Conservation (phyloP, 2,888 invertebrate species). For the Lumbricus terrestris region DNA sequence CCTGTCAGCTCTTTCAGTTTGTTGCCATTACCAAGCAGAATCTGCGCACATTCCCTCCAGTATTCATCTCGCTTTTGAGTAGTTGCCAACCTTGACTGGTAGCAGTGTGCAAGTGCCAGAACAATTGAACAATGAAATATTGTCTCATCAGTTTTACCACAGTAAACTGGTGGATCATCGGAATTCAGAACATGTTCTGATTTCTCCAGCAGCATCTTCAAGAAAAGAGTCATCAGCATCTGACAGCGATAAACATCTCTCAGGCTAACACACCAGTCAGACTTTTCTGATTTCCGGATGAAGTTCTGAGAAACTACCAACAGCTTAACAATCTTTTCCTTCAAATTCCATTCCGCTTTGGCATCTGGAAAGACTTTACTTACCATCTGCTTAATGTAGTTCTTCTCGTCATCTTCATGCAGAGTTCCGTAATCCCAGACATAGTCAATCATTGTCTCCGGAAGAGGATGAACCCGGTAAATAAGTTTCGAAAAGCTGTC, state of each 20-base stretch:
- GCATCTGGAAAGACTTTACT: not conserved
- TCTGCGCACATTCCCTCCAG: not conserved
- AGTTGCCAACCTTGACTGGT: constrained; percentile 4
- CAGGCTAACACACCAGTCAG: not conserved
- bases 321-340: not conserved
- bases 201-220: not conserved
- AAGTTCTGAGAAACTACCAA: not conserved
- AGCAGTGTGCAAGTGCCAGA: not conserved
- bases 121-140: not conserved
- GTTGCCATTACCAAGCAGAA: not conserved
- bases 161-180: not conserved
- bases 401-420: not conserved
- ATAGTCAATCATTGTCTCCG: constrained; percentile 14
- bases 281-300: not conserved
- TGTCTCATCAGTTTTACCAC: not conserved
- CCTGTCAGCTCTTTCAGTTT: not conserved
- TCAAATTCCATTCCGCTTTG: not conserved
- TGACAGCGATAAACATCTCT: constrained; percentile 7
- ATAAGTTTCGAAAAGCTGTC: not conserved
- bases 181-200: not conserved
- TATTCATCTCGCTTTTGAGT: not conserved
- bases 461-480: not conserved
- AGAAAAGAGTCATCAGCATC: not conserved
- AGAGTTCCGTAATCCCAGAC: constrained; percentile 10
- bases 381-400: not conserved